These are phyloP conservation scores for Melanchra persicariae DNA, from an alignment of 2,888 invertebrate species.

Conservation along the genomic window DNA sequence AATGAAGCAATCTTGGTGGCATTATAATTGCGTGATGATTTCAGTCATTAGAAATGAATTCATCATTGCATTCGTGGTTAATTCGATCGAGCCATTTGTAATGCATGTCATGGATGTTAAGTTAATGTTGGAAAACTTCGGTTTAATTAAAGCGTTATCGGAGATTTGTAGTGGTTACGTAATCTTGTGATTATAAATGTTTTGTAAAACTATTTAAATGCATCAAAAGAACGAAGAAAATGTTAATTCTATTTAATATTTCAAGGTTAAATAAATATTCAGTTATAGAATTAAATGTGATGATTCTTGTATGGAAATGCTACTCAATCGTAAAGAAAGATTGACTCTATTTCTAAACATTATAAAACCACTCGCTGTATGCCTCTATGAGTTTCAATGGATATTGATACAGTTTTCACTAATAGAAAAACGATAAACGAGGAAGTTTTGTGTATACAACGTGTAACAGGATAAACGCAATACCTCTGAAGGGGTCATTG, in stretches of 20 bases:
- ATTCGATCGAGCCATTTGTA: conserved; percentile 27
- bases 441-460: too few species aligned
- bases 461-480: too few species aligned
- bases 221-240: conserved; percentile 16
- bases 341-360: not conserved
- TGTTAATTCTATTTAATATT: not conserved
- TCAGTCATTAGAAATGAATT: conserved; percentile 46
- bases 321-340: not conserved
- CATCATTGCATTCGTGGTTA: conserved; percentile 22
- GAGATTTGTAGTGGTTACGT: conserved; percentile 26
- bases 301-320: conserved; percentile 11
- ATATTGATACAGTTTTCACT: too few species aligned
- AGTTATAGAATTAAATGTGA: conserved; percentile 23
- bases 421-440: too few species aligned
- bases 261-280: not conserved
- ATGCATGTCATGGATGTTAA: conserved; percentile 12
- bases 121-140: conserved; percentile 24
- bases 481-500: too few species aligned
- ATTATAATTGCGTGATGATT: conserved; percentile 39
- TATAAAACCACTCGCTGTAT: too few species aligned
- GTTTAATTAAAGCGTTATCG: conserved; percentile 34
- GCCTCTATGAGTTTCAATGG: too few species aligned
- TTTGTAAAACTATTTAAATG: conserved; percentile 25
- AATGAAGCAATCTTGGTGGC: conserved; percentile 45
- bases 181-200: conserved; percentile 14